These are phyloP conservation scores for Chloroceryle inda DNA, from an alignment of 2,797 vertebrate genomes.

Conservation along the genomic window DNA sequence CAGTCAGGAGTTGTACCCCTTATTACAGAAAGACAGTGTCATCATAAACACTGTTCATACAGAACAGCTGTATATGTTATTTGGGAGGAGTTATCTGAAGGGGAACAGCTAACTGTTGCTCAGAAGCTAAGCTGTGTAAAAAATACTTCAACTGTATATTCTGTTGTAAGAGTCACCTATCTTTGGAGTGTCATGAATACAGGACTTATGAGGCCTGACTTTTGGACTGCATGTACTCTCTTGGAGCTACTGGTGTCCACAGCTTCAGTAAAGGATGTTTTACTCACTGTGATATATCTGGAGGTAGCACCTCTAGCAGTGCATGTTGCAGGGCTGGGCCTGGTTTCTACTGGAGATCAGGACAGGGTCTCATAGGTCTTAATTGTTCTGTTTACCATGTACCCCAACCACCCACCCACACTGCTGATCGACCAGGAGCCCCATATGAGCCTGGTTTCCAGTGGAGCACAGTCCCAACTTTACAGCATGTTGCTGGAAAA, in stretches of 20 bases:
- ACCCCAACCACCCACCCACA: not conserved
- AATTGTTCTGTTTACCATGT: accelerated
- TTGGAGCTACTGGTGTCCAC: not conserved
- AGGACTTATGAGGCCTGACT: not conserved
- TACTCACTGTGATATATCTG: too few species aligned
- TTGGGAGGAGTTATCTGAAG: not conserved
- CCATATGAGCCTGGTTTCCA: not conserved
- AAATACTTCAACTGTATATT: not conserved
- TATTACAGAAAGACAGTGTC: not conserved
- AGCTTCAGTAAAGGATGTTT: not conserved
- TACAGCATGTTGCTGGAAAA: not conserved
- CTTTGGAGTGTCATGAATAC: not conserved
- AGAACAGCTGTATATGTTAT: accelerated
- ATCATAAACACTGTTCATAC: not conserved
- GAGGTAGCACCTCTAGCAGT: not conserved
- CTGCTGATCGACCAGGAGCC: not conserved
- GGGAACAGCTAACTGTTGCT: not conserved
- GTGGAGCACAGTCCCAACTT: not conserved
- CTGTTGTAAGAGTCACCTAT: not conserved
- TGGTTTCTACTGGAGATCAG: not conserved
- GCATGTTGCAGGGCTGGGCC: accelerated
- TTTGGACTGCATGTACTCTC: accelerated
- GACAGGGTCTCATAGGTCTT: not conserved
- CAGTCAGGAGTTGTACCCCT: accelerated
- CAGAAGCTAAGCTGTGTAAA: not conserved